Base-by-base conservation (phyloP, 2,113 vertebrate species). In the Lontra canadensis region DNA sequence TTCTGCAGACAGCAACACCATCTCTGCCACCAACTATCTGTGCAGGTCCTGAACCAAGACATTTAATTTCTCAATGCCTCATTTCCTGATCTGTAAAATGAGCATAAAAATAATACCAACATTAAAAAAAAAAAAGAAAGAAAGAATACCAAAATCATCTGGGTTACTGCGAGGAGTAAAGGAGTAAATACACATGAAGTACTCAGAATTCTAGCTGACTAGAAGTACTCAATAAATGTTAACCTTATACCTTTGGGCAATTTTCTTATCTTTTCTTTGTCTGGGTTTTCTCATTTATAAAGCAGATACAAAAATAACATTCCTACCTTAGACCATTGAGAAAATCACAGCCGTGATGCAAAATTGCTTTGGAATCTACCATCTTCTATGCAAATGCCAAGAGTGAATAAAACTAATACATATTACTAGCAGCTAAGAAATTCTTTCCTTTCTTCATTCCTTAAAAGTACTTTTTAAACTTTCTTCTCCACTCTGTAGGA, bases 221-320 rank as follows among this genome's bases (percentile, higher is more conserved):
- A 44, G n/a, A 88, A 79, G 47, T 23, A 61, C 86, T 90, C 63
- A n/a, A 42, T 57, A 94, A 87, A 57, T 79, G 7, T 67, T 67
- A 91, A 25, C 26, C 10, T 36, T 88, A 52, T 34, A 10, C 26
- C 39, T 31, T 85, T 21, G 52, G 7, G 11, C 31, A 87, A 52
- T 29, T 76, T 71, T 85, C 59, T 82, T 79, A 80, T 7, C 42
- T 80, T 49, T 94, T 80, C 36, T 95, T 8, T 74, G 10, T 59
- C 69, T 97, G 61, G 5, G 5, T 84, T 92, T 95, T 81, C 82
- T 95, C 42, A 71, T 73, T 90, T 94, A 69, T 74, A 96, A 97
- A 97, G 4, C 63, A 39, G 18, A 23, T 21, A 74, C 2, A 78
- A 74, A 91, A 97, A 65, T 89, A 80, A 71, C 78, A 21, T 10